These are phyloP conservation scores for Cassiopea xamachana DNA, from an alignment of 30 jellyfish, hydroid and myxozoan species.

Conservation along the genomic window DNA sequence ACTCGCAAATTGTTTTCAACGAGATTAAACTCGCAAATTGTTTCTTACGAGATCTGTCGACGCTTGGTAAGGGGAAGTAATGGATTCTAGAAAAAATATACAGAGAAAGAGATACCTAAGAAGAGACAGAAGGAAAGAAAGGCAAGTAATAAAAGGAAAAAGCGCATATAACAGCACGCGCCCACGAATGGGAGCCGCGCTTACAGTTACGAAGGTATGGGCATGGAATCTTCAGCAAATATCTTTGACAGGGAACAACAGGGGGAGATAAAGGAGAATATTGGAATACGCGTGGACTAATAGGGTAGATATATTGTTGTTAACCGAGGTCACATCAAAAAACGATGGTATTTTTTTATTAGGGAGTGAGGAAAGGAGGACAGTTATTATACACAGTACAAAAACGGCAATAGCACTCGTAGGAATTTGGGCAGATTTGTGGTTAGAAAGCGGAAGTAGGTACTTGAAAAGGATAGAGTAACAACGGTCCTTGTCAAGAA, in stretches of 20 bases:
- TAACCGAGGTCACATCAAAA: not conserved
- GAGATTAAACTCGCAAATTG: no score
- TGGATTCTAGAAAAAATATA: not conserved
- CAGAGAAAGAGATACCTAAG: not conserved
- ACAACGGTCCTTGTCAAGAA: slow-evolving; percentile 6
- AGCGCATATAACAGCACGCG: slow-evolving; percentile 2
- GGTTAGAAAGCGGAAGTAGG: slow-evolving; percentile 1
- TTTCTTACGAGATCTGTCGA: no score
- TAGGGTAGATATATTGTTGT: not conserved
- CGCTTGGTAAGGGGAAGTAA: no score
- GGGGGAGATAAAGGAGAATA: not conserved
- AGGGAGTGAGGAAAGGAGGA: slow-evolving; percentile 11
- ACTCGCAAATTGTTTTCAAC: no score
- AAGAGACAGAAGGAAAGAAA: not conserved
- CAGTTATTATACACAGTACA: not conserved
- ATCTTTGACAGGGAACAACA: no score
- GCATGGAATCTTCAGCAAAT: no score
- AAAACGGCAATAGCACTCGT: slow-evolving; percentile 5
- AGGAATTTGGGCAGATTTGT: slow-evolving; percentile 6
- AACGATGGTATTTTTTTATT: not conserved
- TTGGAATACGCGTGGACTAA: not conserved
- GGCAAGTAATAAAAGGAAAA: slow-evolving; percentile 5
- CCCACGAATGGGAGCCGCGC: not conserved
- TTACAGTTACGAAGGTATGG: not conserved
- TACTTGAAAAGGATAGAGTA: not conserved